phyloP scores from a whole-genome alignment of 1,140 invertebrate species.

The Trachymyrmex cornetzi region DNA sequence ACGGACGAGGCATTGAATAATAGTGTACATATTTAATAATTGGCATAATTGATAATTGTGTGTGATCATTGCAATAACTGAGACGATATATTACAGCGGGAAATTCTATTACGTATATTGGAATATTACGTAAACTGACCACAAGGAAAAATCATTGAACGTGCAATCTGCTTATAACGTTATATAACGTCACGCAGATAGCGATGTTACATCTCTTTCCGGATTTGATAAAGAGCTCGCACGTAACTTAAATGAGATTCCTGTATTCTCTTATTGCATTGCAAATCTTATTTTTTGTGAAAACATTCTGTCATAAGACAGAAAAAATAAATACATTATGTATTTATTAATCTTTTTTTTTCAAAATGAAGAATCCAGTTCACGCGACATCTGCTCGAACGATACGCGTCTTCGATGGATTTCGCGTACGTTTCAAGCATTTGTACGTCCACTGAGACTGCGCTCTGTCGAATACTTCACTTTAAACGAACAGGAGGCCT shows the following conservation, averaged over 20 bases:
- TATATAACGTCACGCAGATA: too few species aligned
- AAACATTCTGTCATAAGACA: too few species aligned
- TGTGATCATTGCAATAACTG: too few species aligned
- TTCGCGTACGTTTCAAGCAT: neutral
- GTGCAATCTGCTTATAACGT: too few species aligned
- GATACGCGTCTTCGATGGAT: neutral
- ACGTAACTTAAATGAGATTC: too few species aligned
- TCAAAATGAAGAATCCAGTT: neutral
- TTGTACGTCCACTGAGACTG: neutral
- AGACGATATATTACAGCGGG: neutral
- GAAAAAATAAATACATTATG: too few species aligned
- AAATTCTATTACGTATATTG: neutral
- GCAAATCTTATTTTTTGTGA: too few species aligned
- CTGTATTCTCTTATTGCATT: too few species aligned
- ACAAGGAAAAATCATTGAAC: neutral
- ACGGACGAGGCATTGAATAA: constrained; percentile 34
- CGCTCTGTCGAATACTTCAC: constrained; percentile 1
- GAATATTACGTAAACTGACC: too few species aligned
- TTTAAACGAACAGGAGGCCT: neutral
- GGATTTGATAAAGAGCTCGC: too few species aligned
- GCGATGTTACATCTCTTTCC: neutral
- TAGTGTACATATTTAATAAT: constrained; percentile 41
- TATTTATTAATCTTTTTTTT: too few species aligned
- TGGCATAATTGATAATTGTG: neutral
- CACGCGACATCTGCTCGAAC: constrained; percentile 43